Percentiles rank a stretch among this genome's conserved stretches.
phyloP scores from a whole-genome alignment of 2,888 invertebrate genomes.

The Oegoconia quadripuncta region DNA sequence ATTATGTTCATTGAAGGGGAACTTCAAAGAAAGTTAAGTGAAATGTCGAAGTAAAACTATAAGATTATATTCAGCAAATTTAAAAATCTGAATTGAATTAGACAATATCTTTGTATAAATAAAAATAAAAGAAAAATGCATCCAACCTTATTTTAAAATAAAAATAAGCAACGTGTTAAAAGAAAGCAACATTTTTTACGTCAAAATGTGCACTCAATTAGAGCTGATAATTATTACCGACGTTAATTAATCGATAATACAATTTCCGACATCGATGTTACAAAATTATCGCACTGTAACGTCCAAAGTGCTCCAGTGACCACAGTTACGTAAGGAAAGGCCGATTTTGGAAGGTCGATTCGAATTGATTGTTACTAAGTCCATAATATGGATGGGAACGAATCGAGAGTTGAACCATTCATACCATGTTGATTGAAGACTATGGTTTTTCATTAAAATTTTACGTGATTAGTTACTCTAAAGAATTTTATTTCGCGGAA shows the following conservation, averaged over 20 bases:
- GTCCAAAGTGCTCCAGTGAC: conserved; percentile 32
- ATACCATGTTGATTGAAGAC: too few relatives aligned
- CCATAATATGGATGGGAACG: conserved; percentile 36
- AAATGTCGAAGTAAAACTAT: too few relatives aligned
- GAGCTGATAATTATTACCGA: not conserved
- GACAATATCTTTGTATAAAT: too few relatives aligned
- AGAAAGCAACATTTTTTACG: not conserved
- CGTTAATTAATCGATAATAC: conserved; percentile 14
- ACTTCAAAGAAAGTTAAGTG: too few relatives aligned
- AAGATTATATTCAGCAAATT: too few relatives aligned
- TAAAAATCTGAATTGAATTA: too few relatives aligned
- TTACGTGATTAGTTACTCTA: too few relatives aligned
- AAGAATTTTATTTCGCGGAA: too few relatives aligned
- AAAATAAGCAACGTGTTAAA: not conserved
- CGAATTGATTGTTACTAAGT: conserved; percentile 31
- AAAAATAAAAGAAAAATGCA: too few relatives aligned
- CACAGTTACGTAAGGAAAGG: conserved; percentile 36
- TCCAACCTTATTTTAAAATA: too few relatives aligned
- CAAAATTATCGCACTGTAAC: conserved; percentile 28
- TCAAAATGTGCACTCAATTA: conserved; percentile 7
- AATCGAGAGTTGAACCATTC: conserved; percentile 38
- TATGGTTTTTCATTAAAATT: too few relatives aligned
- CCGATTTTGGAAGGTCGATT: conserved; percentile 32
- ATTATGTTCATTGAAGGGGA: too few relatives aligned
- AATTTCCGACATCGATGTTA: conserved; percentile 36